Percentiles rank a stretch among this genome's conserved stretches.
Conservation (phyloP, 2,113 vertebrate genomes). For the Addax nasomaculatus region DNA sequence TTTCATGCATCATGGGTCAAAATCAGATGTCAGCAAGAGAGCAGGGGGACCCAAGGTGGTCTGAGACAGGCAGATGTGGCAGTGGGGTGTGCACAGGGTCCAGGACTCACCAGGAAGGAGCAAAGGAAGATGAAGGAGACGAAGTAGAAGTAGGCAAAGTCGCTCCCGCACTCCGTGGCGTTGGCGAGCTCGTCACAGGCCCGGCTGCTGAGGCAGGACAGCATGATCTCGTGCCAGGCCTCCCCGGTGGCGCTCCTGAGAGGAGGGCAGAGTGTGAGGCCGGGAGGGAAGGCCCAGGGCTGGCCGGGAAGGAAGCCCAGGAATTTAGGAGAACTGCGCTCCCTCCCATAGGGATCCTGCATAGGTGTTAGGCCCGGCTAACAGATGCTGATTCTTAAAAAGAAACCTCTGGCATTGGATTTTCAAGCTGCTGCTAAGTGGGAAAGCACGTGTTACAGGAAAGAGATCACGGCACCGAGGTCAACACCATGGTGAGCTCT, state of each 20-base stretch:
- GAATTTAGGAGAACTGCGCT: neutral
- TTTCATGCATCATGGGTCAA: neutral
- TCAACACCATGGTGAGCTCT: neutral
- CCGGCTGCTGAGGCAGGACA: slow-evolving; percentile 89
- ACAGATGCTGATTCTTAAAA: neutral
- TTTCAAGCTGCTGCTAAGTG: neutral
- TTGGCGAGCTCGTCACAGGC: slow-evolving; percentile 86
- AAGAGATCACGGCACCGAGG: fast-evolving
- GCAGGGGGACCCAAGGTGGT: fast-evolving
- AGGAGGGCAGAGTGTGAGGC: neutral
- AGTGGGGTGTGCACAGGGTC: fast-evolving
- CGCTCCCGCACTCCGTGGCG: slow-evolving; percentile 91
- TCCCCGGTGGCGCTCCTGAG: slow-evolving; percentile 95
- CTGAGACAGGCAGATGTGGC: neutral
- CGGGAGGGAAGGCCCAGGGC: neutral
- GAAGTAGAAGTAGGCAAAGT: slow-evolving; percentile 98
- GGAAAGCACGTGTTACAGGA: neutral
- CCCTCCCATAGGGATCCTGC: neutral
- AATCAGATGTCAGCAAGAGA: neutral
- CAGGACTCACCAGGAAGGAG: slow-evolving; percentile 93
- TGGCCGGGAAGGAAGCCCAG: neutral
- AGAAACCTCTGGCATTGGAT: neutral
- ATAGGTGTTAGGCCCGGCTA: neutral
- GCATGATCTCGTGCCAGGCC: slow-evolving; percentile 98
- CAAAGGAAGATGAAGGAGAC: slow-evolving; percentile 98